These are phyloP conservation scores for Halesus radiatus DNA, from an alignment of 1,140 invertebrate genomes.

Conservation along the genomic window DNA sequence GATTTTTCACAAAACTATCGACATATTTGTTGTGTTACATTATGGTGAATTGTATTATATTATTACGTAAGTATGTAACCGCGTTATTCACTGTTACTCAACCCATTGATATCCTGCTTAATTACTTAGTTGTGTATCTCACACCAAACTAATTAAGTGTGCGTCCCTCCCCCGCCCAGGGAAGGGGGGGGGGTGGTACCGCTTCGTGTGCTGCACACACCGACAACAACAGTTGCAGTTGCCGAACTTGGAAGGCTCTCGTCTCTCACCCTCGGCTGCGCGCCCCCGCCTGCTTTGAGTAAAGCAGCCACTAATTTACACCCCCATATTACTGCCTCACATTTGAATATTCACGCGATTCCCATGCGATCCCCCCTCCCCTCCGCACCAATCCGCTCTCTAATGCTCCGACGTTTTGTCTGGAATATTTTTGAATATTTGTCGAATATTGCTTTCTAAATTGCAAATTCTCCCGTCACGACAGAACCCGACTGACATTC, in stretches of 20 bases:
- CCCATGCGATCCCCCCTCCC: not conserved
- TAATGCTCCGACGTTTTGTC: slow-evolving; percentile 16
- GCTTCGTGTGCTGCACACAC: not conserved
- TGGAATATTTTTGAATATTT: slow-evolving; percentile 37
- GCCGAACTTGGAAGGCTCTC: not conserved
- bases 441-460: slow-evolving; percentile 18
- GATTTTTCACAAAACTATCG: too few relatives aligned
- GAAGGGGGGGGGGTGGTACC: too few relatives aligned
- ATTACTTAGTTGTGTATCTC: not conserved
- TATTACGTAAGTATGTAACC: too few relatives aligned
- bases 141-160: slow-evolving; percentile 11
- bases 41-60: too few relatives aligned
- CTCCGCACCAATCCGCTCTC: not conserved
- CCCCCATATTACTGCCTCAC: slow-evolving; percentile 30
- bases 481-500: not conserved
- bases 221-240: not conserved
- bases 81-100: too few relatives aligned
- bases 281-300: not conserved
- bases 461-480: slow-evolving; percentile 11
- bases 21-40: too few relatives aligned
- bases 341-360: slow-evolving; percentile 43
- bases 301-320: slow-evolving; percentile 41
- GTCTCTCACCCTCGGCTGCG: not conserved
- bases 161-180: not conserved
- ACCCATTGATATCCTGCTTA: too few relatives aligned